Percentiles rank a stretch among this genome's conserved stretches.
These are phyloP conservation scores for Furnarius figulus DNA, from an alignment of 2,113 vertebrate species.

Conservation along the genomic window DNA sequence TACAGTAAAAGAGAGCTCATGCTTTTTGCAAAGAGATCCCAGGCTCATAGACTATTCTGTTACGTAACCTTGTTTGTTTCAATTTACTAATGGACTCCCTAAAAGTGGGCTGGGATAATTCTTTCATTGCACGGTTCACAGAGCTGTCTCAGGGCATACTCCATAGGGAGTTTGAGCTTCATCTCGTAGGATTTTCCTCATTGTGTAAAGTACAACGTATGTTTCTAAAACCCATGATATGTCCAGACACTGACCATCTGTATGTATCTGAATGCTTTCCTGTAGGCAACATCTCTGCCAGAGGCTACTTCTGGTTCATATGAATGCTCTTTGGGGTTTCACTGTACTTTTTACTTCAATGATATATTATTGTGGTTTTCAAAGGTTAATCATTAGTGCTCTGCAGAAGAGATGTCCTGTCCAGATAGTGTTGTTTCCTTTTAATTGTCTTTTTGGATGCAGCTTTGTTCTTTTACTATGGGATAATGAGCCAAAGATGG, in stretches of 20 bases:
- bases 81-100: not conserved
- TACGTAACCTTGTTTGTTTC: not conserved
- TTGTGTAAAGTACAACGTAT: not conserved
- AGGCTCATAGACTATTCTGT: not conserved
- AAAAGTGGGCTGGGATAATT: not conserved
- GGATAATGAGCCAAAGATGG: not conserved
- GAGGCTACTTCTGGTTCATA: not conserved
- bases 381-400: not conserved
- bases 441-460: constrained; percentile 8
- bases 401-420: not conserved
- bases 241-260: not conserved
- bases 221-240: not conserved
- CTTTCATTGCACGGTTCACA: not conserved
- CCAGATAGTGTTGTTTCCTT: constrained; percentile 8
- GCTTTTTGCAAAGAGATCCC: not conserved
- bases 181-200: not conserved
- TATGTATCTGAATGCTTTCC: not conserved
- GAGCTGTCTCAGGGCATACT: not conserved
- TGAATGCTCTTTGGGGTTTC: not conserved
- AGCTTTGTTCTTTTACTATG: not conserved
- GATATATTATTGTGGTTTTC: not conserved
- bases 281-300: not conserved
- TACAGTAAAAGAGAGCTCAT: not conserved
- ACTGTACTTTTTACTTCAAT: not conserved
- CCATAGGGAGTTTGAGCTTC: not conserved